Base-by-base conservation (phyloP, 92 coral and sea anemone species). In the Bergia puertoricense region DNA sequence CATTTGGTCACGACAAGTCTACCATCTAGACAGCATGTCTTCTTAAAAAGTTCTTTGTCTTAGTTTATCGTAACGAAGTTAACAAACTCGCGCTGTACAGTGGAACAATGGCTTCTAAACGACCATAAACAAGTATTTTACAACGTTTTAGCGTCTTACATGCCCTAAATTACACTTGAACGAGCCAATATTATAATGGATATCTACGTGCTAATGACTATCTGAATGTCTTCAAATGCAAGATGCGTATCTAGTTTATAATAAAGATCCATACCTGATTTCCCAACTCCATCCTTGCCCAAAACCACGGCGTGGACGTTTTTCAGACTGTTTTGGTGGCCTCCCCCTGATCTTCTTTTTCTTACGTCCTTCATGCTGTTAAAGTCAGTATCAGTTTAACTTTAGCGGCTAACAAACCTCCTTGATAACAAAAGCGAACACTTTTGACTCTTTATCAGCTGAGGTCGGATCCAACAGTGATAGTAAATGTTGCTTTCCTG, bases 231-330 rank as follows among this genome's bases (percentile, higher is more conserved):
- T 76, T 39, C 23, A 76, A 15, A 76, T 45, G 81, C 5, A 11
- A 77, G 56, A 76, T 73, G 72, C 5, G 18, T 73, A 76, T 85
- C 23, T 74, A 36, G 20, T 51, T 18, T 10, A 6, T n/a, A 16
- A 48, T 46, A 56, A 3, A 11, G 39, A 14, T 13, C 46, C 93
- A 8, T 85, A 95, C 98, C 98, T 80, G 98, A 91, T 83, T 95
- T 95, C 13, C 98, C 98, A 45, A 95, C 98, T 2, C 98, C 98
- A 39, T 95, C 98, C 69, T 95, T 95, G 30, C 98, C 98, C 46
- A 95, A 74, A 4, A 95, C 95, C 50, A 95, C 98, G 7, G 98
- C 95, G 23, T 90, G 98, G 65, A 95, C 82, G 51, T 85, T 90
- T 86, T 92, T 93, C 7, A 94, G 46, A 37, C 94, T 92, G 74